Evolutionary conservation across 2,113 vertebrate species (phyloP).

Genomic region (Eclectus roratus): DNA sequence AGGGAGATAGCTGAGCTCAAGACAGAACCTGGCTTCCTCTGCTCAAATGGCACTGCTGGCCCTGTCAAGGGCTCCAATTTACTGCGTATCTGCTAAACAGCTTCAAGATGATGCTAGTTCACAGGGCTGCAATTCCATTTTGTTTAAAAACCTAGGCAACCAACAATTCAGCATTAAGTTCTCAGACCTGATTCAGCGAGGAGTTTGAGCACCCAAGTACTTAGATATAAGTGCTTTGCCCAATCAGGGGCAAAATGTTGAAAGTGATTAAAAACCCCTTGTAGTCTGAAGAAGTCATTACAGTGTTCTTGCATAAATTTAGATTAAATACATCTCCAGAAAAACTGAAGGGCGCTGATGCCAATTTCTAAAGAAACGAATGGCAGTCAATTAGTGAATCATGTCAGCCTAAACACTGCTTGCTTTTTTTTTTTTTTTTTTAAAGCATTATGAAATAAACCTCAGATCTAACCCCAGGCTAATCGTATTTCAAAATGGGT

Average conservation of each 20-base stretch:
- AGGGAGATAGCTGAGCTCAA: neutral
- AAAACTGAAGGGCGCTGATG: neutral
- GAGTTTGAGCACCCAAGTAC: neutral
- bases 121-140: neutral
- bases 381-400: neutral
- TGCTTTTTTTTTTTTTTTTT: neutral
- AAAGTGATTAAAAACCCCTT: slow-evolving; percentile 43
- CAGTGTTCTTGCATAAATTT: slow-evolving; percentile 35
- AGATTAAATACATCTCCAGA: slow-evolving; percentile 33
- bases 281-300: slow-evolving; percentile 50
- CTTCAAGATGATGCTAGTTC: neutral
- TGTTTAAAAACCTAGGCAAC: neutral
- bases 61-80: neutral
- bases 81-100: neutral
- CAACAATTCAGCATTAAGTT: neutral
- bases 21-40: neutral
- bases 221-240: slow-evolving; percentile 21
- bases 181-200: neutral
- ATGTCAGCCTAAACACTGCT: slow-evolving; percentile 42
- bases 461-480: slow-evolving; percentile 41
- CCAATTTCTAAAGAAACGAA: slow-evolving; percentile 11
- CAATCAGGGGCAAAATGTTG: slow-evolving; percentile 30
- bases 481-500: slow-evolving; percentile 30
- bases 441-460: slow-evolving; percentile 13
- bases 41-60: neutral